Base-by-base conservation (phyloP, 2,888 invertebrate genomes). In the Idaea aversata region DNA sequence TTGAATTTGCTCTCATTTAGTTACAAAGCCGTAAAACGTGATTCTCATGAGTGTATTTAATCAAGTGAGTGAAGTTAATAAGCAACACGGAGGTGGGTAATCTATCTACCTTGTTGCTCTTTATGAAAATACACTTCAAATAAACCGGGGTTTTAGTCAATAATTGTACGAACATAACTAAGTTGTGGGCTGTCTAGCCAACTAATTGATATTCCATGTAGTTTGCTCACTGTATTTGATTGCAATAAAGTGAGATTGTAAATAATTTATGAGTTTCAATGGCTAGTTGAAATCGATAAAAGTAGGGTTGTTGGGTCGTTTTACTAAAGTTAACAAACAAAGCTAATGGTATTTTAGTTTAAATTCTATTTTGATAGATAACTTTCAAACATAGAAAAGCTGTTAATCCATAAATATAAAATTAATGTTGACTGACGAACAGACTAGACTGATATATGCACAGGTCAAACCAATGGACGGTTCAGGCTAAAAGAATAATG, bases 11-110 rank as follows among this genome's bases (percentile, higher is more conserved):
- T 47, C 47, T 47, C 47, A 47, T 47, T 47, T 47, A 47, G 67
- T 63, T 59, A 66, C 68, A 66, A 47, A 47, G 47, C 47, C 47
- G 47, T 7, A 13, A 47, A 47, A 47, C 47, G 47, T 47, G 47
- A 47, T 70, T 67, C 70, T 65, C 63, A 62, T 66, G 70, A 69
- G 64, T 72, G 71, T 68, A 75, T 74, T 83, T 84, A 84, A 85
- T 87, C 84, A 85, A 83, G 76, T 72, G 73, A 77, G 59, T 70
- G 66, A 68, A 81, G 77, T 82, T 83, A 84, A 85, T 84, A 81
- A 78, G 74, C 78, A 77, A 75, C 76, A 72, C 78, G 74, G 81
- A 82, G 77, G 82, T 72, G 70, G 77, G 80, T 82, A 82, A 86
- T 85, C 79, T 79, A 77, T 79, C 78, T 80, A 80, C 77, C 73